phyloP scores from a whole-genome alignment of 2,888 invertebrate species.

The Standfussiana lucernea region DNA sequence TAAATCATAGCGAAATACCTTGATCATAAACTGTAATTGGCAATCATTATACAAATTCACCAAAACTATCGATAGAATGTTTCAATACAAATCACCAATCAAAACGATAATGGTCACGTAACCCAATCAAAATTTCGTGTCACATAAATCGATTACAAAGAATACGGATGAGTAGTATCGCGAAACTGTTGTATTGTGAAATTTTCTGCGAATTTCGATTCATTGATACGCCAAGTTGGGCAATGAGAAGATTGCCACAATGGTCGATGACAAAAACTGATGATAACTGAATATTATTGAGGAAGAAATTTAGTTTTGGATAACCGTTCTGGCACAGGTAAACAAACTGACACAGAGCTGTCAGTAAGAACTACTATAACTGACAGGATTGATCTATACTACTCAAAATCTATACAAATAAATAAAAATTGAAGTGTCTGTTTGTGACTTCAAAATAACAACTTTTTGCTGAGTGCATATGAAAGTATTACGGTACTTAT shows the following conservation, averaged over 20 bases:
- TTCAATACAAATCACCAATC: constrained; percentile 18
- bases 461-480: too few species aligned
- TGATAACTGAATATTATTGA: background rate
- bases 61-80: background rate
- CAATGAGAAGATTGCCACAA: constrained; percentile 17
- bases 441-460: too few species aligned
- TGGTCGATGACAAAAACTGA: background rate
- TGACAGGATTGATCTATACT: too few species aligned
- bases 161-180: constrained; percentile 35
- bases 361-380: too few species aligned
- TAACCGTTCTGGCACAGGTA: background rate
- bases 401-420: too few species aligned
- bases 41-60: background rate
- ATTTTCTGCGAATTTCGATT: constrained; percentile 50
- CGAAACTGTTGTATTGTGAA: constrained; percentile 23
- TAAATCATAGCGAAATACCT: background rate
- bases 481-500: too few species aligned
- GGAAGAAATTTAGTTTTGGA: background rate
- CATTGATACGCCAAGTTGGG: constrained; percentile 16
- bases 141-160: constrained; percentile 42
- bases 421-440: too few species aligned
- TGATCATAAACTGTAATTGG: background rate
- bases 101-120: constrained; percentile 49
- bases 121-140: constrained; percentile 37
- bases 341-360: background rate